phyloP scores from a whole-genome alignment of 2,888 invertebrate species.

The Drosophila limbata region DNA sequence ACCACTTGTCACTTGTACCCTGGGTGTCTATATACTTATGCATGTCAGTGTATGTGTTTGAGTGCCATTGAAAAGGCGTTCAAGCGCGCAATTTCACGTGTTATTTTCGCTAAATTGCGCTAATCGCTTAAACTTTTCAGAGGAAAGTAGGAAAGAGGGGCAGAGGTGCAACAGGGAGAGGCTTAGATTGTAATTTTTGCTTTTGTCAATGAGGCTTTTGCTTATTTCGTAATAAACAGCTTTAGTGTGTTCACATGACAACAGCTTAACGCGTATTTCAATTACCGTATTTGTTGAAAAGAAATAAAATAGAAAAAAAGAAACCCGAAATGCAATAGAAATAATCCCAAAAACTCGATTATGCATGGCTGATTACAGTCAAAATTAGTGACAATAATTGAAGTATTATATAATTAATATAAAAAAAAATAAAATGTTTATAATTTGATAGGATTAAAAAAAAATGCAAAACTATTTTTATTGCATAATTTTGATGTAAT shows the following conservation, averaged over 20 bases:
- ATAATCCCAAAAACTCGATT: background rate
- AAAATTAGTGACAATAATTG: background rate
- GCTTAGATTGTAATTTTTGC: slow-evolving; percentile 44
- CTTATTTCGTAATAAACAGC: slow-evolving; percentile 29
- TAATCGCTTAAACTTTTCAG: slow-evolving; percentile 76
- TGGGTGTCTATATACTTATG: slow-evolving; percentile 19
- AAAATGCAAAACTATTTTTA: too few relatives aligned
- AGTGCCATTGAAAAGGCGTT: slow-evolving; percentile 79
- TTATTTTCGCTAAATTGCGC: slow-evolving; percentile 80
- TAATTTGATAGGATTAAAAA: too few relatives aligned
- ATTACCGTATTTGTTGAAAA: slow-evolving; percentile 28
- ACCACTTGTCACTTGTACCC: slow-evolving; percentile 44
- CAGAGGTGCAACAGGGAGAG: background rate
- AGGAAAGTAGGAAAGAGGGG: background rate
- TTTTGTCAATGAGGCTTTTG: slow-evolving; percentile 44
- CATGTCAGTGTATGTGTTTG: slow-evolving; percentile 22
- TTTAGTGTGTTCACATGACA: slow-evolving; percentile 61
- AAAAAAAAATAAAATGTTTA: too few relatives aligned
- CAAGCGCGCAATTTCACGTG: slow-evolving; percentile 77
- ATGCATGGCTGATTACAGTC: background rate
- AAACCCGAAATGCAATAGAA: background rate
- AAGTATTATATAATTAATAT: background rate
- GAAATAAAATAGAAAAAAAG: slow-evolving; percentile 2
- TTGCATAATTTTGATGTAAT: too few relatives aligned
- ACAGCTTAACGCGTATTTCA: slow-evolving; percentile 52